Evolutionary conservation across 2,888 invertebrate genomes (phyloP), one percentile per base, ranked within the genome.

Genomic region (Strigamia maritima): DNA sequence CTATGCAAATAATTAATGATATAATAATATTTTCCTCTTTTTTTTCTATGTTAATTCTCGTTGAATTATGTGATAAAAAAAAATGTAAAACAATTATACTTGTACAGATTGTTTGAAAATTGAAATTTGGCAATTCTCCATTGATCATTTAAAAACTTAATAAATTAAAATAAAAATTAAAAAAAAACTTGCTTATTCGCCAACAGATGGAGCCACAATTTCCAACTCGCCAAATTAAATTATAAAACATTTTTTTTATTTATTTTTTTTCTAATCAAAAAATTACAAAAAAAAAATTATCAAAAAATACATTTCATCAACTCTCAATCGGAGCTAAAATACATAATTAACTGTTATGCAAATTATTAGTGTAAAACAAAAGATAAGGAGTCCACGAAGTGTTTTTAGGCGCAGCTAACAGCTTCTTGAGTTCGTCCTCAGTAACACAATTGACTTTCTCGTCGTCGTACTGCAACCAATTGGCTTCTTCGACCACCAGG

Each of bases 391-490:
- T 94, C 60, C 84, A 83, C 28, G 94, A 92, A 0, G 93, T 92
- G 65, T 92, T 92, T 81, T 91, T 90, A 76, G 91, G 91, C 79
- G 91, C 91, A 1, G 92, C 91, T 78, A 95, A 88, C 80, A 94
- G 89, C 82, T 93, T 93, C 82, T 92, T 90, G 82, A 95, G 91
- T 85, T 94, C 94, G 49, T 91, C 90, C 84, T 90, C 89, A 14
- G 16, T 28, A 12, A 70, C 10, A 26, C 16, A 38, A 92, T 90
- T 85, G 79, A 95, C 92, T 81, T 92, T 92, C 82, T 95, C 94
- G 85, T 95, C 95, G 85, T 95, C 94, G 85, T 94, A 95, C 84
- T 94, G 94, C 75, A 94, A 89, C 95, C 95, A 95, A 81, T 90
- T 88, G 10, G 87, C 84, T 7, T 87, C 84, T 80, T 84, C 83